A percentile compares a stretch with the other conserved stretches of the same genome.
phyloP scores from a whole-genome alignment of 1,140 invertebrate species.

The Drosophila pseudoobscura region DNA sequence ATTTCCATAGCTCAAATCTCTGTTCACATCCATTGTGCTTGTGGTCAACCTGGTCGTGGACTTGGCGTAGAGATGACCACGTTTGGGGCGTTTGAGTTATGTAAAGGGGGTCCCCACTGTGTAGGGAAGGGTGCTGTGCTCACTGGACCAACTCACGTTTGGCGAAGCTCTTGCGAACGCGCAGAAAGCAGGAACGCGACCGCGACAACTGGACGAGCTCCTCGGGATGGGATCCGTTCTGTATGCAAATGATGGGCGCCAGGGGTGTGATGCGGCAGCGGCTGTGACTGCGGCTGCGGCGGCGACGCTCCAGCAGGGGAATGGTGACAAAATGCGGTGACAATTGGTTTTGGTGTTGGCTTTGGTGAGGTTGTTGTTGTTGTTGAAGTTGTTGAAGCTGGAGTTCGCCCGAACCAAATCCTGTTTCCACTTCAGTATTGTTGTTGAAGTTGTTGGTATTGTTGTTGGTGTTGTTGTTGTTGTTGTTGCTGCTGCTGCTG shows the following conservation, averaged over 20 bases:
- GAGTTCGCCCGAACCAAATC: slow-evolving; percentile 8
- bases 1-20: too few relatives aligned
- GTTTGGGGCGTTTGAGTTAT: too few relatives aligned
- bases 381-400: slow-evolving; percentile 8
- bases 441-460: slow-evolving; percentile 26
- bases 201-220: slow-evolving; percentile 55
- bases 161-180: slow-evolving; percentile 57
- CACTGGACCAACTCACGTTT: slow-evolving; percentile 55
- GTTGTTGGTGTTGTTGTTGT: slow-evolving; percentile 21
- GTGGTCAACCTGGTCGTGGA: too few relatives aligned
- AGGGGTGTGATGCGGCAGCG: slow-evolving; percentile 58
- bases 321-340: slow-evolving; percentile 56
- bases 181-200: slow-evolving; percentile 68
- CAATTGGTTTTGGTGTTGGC: slow-evolving; percentile 18
- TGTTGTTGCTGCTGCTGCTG: slow-evolving; percentile 14
- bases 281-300: slow-evolving; percentile 70
- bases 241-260: slow-evolving; percentile 70
- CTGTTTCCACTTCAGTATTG: slow-evolving; percentile 31
- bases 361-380: slow-evolving; percentile 10
- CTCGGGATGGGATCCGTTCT: slow-evolving; percentile 56
- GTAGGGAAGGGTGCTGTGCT: too few relatives aligned
- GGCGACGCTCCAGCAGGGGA: slow-evolving; percentile 62
- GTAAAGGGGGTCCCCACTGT: too few relatives aligned
- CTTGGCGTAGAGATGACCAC: too few relatives aligned
- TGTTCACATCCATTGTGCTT: too few relatives aligned